phyloP scores from a whole-genome alignment of 2,888 invertebrate species.

The Drosophila longiperda region DNA sequence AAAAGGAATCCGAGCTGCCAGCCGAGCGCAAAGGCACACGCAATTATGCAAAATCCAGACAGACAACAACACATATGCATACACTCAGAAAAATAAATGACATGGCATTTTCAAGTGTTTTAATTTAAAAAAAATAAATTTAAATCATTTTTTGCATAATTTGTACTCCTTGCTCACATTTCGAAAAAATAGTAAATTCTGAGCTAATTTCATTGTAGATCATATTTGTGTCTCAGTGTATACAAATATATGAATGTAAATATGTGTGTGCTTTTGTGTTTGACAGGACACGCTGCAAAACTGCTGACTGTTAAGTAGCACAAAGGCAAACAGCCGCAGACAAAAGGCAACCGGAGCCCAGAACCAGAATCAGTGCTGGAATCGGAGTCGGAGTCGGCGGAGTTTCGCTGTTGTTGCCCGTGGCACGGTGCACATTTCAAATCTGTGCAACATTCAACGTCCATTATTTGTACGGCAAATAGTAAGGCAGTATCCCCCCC shows the following conservation, averaged over 20 bases:
- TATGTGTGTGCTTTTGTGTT: constrained; percentile 36
- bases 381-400: constrained; percentile 8
- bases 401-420: constrained; percentile 26
- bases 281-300: constrained; percentile 64
- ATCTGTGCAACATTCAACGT: constrained; percentile 73
- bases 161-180: neutral
- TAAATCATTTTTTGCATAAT: neutral
- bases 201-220: neutral
- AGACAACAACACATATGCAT: constrained; percentile 1
- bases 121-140: too few relatives aligned
- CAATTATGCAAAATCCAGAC: constrained; percentile 60
- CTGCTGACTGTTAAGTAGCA: constrained; percentile 78
- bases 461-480: constrained; percentile 77
- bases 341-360: constrained; percentile 67
- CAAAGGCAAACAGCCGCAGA: constrained; percentile 79
- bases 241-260: constrained; percentile 6
- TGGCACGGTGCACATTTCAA: constrained; percentile 66
- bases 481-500: constrained; percentile 56
- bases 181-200: neutral
- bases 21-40: constrained; percentile 28
- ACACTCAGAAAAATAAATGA: neutral
- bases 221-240: constrained; percentile 4
- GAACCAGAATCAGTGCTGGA: constrained; percentile 11
- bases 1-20: constrained; percentile 33
- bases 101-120: neutral